Percentiles rank a stretch among this genome's conserved stretches.
These are phyloP conservation scores for Electrophaes corylata DNA, from an alignment of 2,888 invertebrate species.

Conservation along the genomic window DNA sequence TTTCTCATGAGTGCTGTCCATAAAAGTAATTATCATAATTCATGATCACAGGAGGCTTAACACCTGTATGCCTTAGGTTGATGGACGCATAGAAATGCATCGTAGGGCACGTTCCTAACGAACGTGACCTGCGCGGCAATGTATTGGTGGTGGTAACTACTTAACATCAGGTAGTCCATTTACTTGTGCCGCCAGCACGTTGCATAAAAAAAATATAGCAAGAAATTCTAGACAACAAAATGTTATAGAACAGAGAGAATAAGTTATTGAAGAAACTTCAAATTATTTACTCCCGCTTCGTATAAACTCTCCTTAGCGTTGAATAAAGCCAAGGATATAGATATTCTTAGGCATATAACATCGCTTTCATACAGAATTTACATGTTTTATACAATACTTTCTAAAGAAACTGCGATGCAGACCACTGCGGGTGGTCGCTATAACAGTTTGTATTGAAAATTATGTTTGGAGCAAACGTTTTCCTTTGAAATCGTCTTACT, in stretches of 20 bases:
- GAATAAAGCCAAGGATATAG: constrained; percentile 17
- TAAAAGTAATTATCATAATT: not conserved
- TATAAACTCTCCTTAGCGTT: constrained; percentile 11
- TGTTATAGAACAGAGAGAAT: no score
- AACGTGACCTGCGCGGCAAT: no score
- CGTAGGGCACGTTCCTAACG: no score
- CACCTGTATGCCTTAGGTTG: no score
- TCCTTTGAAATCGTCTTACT: constrained; percentile 22
- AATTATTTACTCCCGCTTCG: not conserved
- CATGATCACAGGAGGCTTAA: no score
- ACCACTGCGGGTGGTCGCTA: constrained; percentile 35
- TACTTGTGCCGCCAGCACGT: no score
- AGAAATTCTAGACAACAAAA: not conserved
- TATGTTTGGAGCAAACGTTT: constrained; percentile 28
- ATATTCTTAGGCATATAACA: constrained; percentile 23
- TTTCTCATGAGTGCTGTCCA: no score
- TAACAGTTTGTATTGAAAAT: constrained; percentile 35
- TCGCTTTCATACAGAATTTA: constrained; percentile 35
- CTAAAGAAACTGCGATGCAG: constrained; percentile 26
- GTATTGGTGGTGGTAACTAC: no score
- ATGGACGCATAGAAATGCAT: no score
- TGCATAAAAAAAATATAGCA: no score
- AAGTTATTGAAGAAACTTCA: not conserved
- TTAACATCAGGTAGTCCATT: no score
- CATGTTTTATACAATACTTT: constrained; percentile 39